Conservation (phyloP, 2,113 vertebrate genomes). For the Hypomesus transpacificus region DNA sequence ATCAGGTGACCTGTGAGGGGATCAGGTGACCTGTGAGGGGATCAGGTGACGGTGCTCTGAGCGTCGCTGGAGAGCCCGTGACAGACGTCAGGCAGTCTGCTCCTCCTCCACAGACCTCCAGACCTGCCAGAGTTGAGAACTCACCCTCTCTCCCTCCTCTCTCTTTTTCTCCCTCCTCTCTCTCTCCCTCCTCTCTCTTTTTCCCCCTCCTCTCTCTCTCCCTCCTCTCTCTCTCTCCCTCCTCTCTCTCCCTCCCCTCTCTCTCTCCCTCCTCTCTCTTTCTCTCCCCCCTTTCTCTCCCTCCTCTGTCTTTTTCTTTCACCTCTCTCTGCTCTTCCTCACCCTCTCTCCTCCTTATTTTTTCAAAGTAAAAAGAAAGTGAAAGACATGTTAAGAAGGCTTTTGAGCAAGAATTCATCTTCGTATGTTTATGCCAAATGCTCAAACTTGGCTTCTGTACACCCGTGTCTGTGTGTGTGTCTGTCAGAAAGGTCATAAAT, state of each 20-base stretch:
- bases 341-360: constrained; percentile 44
- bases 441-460: constrained; percentile 43
- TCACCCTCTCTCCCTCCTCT: too few relatives aligned
- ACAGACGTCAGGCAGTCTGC: not conserved
- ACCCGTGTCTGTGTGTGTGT: constrained; percentile 38
- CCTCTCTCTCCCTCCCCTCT: not conserved
- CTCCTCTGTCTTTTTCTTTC: not conserved
- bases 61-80: not conserved
- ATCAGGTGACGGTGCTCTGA: not conserved
- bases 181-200: not conserved
- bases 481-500: constrained; percentile 54
- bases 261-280: not conserved
- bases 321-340: constrained; percentile 19
- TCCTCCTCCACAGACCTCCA: not conserved
- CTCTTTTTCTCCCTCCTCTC: not conserved
- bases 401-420: constrained; percentile 47
- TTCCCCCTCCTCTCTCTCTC: not conserved
- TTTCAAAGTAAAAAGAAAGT: constrained; percentile 11
- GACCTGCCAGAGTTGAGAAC: too few relatives aligned
- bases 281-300: not conserved
- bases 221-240: not conserved
- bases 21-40: not conserved
- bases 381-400: constrained; percentile 5
- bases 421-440: constrained; percentile 47
- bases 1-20: not conserved